These are phyloP conservation scores for Chlamydotis undulata DNA, from an alignment of 2,113 vertebrate species.

Conservation along the genomic window DNA sequence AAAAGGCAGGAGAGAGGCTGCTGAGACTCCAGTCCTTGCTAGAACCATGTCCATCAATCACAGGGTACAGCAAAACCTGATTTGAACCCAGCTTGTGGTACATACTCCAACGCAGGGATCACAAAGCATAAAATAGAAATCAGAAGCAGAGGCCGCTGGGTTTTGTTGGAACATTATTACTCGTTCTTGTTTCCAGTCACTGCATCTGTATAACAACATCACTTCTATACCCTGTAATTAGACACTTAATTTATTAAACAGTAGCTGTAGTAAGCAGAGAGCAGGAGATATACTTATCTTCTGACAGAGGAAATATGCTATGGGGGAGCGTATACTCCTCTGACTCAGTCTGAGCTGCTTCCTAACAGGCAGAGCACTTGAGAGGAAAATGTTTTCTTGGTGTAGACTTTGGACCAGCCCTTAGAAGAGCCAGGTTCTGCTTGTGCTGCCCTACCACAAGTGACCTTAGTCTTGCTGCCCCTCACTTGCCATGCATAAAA, in stretches of 20 bases:
- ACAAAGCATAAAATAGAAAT: slow-evolving; percentile 41
- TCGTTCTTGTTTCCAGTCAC: slow-evolving; percentile 47
- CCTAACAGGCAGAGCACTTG: neutral
- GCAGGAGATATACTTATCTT: slow-evolving; percentile 26
- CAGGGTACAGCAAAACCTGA: neutral
- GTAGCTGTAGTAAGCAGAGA: slow-evolving; percentile 9
- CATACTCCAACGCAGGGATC: neutral
- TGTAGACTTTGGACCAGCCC: neutral
- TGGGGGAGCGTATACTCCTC: neutral
- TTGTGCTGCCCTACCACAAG: neutral
- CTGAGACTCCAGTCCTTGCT: neutral
- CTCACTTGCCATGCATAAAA: neutral
- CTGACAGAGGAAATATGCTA: slow-evolving; percentile 10
- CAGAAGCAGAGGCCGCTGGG: slow-evolving; percentile 35
- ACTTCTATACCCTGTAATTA: slow-evolving; percentile 62
- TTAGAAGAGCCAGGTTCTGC: neutral
- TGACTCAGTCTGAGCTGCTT: neutral
- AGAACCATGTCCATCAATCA: neutral
- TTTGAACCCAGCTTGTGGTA: neutral
- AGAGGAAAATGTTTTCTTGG: neutral
- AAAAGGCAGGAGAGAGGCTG: neutral
- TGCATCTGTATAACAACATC: slow-evolving; percentile 61
- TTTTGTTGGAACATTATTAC: slow-evolving; percentile 50
- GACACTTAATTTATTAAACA: slow-evolving; percentile 64
- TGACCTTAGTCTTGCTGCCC: neutral